phyloP scores from a whole-genome alignment of 2,888 invertebrate genomes.

The Drosophila mulleri region DNA sequence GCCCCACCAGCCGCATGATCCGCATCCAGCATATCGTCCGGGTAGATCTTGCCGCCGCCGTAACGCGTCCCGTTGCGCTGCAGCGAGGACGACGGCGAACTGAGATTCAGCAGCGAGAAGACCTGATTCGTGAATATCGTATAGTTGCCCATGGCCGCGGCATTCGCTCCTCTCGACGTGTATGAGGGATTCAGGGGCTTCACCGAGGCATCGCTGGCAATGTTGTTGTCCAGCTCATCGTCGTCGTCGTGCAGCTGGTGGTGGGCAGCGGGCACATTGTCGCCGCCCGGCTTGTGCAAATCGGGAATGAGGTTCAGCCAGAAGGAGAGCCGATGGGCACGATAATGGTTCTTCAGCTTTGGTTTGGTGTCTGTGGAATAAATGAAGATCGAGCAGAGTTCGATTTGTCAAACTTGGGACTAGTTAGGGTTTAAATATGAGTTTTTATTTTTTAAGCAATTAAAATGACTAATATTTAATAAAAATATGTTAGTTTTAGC shows the following conservation, averaged over 20 bases:
- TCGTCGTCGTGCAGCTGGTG: constrained; percentile 92
- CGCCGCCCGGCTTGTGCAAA: constrained; percentile 93
- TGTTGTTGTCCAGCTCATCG: constrained; percentile 86
- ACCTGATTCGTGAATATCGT: constrained; percentile 85
- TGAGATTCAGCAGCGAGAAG: constrained; percentile 84
- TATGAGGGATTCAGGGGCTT: constrained; percentile 85
- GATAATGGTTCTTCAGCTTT: constrained; percentile 96
- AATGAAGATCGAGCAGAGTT: background rate
- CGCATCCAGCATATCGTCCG: constrained; percentile 81
- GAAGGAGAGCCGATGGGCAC: constrained; percentile 96
- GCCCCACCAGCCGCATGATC: constrained; percentile 73
- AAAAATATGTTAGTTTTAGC: too few species aligned
- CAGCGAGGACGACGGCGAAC: constrained; percentile 84
- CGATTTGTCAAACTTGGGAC: background rate
- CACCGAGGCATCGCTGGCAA: constrained; percentile 86
- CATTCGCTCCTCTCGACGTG: constrained; percentile 77
- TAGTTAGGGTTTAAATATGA: too few species aligned
- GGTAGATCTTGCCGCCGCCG: constrained; percentile 78
- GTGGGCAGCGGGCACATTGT: constrained; percentile 93
- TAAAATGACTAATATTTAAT: too few species aligned
- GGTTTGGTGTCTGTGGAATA: constrained; percentile 92
- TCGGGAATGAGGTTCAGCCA: constrained; percentile 98
- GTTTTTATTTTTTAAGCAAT: too few species aligned
- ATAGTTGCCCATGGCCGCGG: constrained; percentile 82
- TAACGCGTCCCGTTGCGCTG: constrained; percentile 82